Conservation (phyloP, 2,113 vertebrate species). For the Notiomystis cincta region DNA sequence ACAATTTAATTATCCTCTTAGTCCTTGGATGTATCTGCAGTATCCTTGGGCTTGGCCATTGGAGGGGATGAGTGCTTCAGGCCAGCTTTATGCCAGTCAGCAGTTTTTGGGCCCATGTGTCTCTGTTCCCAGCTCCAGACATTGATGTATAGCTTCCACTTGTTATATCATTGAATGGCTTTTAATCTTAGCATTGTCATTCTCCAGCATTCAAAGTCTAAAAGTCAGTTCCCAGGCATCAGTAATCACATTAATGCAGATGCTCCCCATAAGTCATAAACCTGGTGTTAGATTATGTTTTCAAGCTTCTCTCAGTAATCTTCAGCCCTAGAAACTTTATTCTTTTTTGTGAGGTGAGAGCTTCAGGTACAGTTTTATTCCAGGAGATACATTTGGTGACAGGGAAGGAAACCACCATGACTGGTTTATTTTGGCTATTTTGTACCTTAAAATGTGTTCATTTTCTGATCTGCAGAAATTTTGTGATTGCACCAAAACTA, state of each 20-base stretch:
- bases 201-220: background rate
- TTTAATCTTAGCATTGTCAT: background rate
- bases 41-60: background rate
- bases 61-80: background rate
- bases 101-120: background rate
- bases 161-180: background rate
- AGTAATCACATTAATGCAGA: background rate
- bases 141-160: background rate
- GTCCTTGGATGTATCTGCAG: background rate
- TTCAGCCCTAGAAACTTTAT: background rate
- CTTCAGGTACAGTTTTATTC: background rate
- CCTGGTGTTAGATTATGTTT: background rate
- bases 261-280: background rate
- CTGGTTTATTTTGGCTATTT: background rate
- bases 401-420: background rate
- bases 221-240: background rate
- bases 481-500: background rate
- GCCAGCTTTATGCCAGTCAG: background rate
- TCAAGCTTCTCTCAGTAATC: background rate
- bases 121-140: background rate
- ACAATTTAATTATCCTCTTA: conserved; percentile 7
- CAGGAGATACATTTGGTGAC: background rate
- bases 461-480: too few relatives aligned
- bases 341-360: background rate
- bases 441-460: background rate